A percentile compares a stretch with the other conserved stretches of the same genome.
phyloP scores from a whole-genome alignment of 2,888 invertebrate genomes.

The Sabatieria punctata region DNA sequence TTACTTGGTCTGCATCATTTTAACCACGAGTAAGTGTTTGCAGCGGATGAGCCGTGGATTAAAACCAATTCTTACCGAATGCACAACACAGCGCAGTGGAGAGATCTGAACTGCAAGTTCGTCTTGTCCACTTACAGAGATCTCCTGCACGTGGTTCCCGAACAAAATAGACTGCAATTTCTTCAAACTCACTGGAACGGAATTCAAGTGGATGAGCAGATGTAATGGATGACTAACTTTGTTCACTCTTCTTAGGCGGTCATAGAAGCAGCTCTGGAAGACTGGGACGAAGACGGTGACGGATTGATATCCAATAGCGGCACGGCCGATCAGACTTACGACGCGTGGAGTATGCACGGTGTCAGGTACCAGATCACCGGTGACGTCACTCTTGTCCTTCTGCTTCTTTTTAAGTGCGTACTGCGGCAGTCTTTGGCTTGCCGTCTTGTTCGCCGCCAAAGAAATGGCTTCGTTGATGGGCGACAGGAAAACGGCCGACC shows the following conservation, averaged over 20 bases:
- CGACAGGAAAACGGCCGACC: constrained; percentile 22
- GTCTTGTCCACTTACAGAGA: constrained; percentile 58
- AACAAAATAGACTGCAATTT: no score
- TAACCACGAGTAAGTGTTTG: no score
- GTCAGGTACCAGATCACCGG: constrained; percentile 47
- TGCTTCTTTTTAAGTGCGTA: constrained; percentile 66
- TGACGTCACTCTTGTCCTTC: not conserved
- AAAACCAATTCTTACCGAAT: constrained; percentile 70
- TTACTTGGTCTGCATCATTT: no score
- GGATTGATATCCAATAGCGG: constrained; percentile 71
- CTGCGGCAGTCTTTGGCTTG: constrained; percentile 77
- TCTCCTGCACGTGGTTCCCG: constrained; percentile 48
- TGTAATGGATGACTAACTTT: not conserved
- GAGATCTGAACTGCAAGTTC: constrained; percentile 79
- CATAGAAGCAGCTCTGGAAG: constrained; percentile 44
- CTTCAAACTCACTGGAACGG: constrained; percentile 44
- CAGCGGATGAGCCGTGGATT: constrained; percentile 62
- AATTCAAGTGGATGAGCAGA: constrained; percentile 27
- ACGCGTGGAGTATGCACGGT: constrained; percentile 78
- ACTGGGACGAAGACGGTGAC: constrained; percentile 63
- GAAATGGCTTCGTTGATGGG: constrained; percentile 32
- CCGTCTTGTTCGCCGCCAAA: constrained; percentile 41
- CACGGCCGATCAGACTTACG: constrained; percentile 75
- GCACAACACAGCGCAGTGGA: constrained; percentile 80
- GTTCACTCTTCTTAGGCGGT: constrained; percentile 34